Base-by-base conservation (phyloP, 2,113 vertebrate genomes). In the Gymnarchus niloticus region DNA sequence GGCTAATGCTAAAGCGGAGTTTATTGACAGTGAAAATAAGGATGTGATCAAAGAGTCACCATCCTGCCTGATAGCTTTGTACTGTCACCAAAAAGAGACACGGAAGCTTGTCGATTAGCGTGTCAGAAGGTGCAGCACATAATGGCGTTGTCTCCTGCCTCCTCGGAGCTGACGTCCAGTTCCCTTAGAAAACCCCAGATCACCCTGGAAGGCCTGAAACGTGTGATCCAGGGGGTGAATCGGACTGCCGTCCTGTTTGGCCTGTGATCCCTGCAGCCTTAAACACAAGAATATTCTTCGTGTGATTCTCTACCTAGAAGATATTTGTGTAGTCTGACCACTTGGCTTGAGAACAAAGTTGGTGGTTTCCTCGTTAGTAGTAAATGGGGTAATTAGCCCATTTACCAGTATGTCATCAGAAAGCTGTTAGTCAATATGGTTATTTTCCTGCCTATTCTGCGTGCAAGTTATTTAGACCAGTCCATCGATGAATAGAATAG, bases 11-110 rank as follows among this genome's bases (percentile, higher is more conserved):
- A n/a, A n/a, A n/a, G n/a, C 65, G 41, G 65, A 73, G 65, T 33
- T 37, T 37, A 73, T 73, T 73, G 65, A 73, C 33, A 37, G 41
- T 73, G 65, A 73, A 73, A 73, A 73, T 73, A 73, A 41, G 65
- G 41, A 17, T 73, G 65, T 73, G 65, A 73, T 73, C 65, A 73
- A 73, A 73, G 65, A 73, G 12, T 9, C 14, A 17, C 14, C 28
- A 73, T 37, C 41, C 33, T 73, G 33, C 3, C 65, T 41, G 65
- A 73, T 33, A 73, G 65, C 65, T 73, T 73, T 73, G 65, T 33
- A 73, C 14, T 17, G 14, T 73, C 33, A 73, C 41, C 28, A 14
- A 73, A 73, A 73, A 37, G 12, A 17, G 65, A 73, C n/a, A 73
- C 28, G 41, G 41, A 41, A 37, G 33, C 12, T 14, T 73, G 1